Base-by-base conservation (phyloP, 2,888 invertebrate genomes). In the Zygothrica quintamaculata region DNA sequence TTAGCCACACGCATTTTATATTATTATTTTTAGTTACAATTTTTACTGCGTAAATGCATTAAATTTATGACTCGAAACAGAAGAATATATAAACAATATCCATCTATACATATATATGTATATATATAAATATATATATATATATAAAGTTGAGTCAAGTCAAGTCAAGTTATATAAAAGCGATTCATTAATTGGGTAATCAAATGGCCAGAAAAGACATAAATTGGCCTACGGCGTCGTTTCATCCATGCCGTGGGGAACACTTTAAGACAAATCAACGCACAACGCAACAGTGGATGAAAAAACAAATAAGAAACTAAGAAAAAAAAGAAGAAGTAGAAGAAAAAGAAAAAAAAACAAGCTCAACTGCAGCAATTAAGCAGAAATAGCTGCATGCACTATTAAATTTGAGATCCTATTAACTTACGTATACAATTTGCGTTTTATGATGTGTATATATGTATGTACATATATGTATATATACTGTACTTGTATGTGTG, bases 111-210 rank as follows among this genome's bases (percentile, higher is more conserved):
- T n/a, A n/a, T n/a, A n/a, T n/a, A n/a, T n/a, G n/a, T n/a, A n/a
- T n/a, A n/a, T n/a, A n/a, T n/a, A n/a, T n/a, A n/a, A n/a, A n/a
- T n/a, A n/a, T n/a, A n/a, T n/a, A n/a, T n/a, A n/a, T n/a, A n/a
- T n/a, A n/a, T n/a, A 34, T n/a, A 9, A 48, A 44, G 5, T 26
- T 18, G 25, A 36, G 15, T 48, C 26, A 39, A 11, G 46, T n/a
- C n/a, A n/a, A n/a, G n/a, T n/a, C n/a, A n/a, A n/a, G n/a, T n/a
- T n/a, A n/a, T n/a, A n/a, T n/a, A n/a, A 60, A 55, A 53, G 47
- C 53, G n/a, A 4, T 48, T 44, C 65, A 65, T 65, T 79, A 79
- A 84, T 79, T 75, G 82, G 82, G 53, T 72, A 84, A 84, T 77
- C 62, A 84, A 79, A 74, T 57, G 59, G 37, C 34, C 7, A 34